phyloP scores from a whole-genome alignment of 2,888 invertebrate genomes.

The Glyphotaelius pellucidus region DNA sequence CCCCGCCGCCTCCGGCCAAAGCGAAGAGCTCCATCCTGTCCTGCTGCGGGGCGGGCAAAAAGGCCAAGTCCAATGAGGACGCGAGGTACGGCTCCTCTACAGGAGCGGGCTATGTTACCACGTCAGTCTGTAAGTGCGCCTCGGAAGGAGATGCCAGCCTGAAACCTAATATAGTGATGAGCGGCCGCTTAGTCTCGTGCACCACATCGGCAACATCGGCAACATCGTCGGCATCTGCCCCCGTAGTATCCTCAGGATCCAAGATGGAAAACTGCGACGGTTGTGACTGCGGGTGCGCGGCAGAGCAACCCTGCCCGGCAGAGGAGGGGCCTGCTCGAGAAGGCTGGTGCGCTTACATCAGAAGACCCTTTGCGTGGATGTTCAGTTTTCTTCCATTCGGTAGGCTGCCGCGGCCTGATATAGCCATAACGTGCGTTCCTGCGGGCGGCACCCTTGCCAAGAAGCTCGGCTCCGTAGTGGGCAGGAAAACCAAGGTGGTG shows the following conservation, averaged over 20 bases:
- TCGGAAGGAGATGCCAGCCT: background rate
- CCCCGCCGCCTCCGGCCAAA: too few species aligned
- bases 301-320: background rate
- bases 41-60: conserved; percentile 7
- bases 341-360: background rate
- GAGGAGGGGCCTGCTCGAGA: background rate
- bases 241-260: background rate
- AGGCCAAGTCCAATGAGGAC: background rate
- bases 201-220: background rate
- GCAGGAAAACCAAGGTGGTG: background rate
- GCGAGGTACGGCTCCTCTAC: background rate
- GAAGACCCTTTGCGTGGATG: background rate
- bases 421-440: background rate
- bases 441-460: background rate
- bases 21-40: background rate
- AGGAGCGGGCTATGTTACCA: too few species aligned
- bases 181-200: too few species aligned
- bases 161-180: too few species aligned
- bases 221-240: background rate
- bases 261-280: background rate
- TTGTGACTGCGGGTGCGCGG: background rate
- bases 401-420: background rate
- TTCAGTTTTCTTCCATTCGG: background rate
- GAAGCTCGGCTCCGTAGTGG: background rate
- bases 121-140: background rate